Conservation (phyloP, 2,113 vertebrate genomes). For the Nycticryphes semicollaris region DNA sequence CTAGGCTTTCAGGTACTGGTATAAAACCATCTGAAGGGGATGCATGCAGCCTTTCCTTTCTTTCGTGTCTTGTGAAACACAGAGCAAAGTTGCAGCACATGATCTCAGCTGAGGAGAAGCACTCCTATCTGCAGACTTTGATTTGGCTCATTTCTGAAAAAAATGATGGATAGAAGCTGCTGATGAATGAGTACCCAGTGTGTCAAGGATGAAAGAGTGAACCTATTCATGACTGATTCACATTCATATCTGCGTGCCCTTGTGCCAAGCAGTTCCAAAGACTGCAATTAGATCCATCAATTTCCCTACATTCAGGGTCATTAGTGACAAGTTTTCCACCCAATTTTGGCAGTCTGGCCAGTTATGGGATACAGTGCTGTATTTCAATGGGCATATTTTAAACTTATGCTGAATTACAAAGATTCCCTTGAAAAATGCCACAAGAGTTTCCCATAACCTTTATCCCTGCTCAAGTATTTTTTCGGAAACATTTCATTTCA, state of each 20-base stretch:
- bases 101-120: not conserved
- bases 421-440: not conserved
- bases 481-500: not conserved
- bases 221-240: not conserved
- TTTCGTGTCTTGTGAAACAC: not conserved
- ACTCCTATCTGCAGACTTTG: not conserved
- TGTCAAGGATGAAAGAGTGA: not conserved
- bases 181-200: not conserved
- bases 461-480: not conserved
- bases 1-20: not conserved
- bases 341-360: not conserved
- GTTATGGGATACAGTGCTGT: not conserved
- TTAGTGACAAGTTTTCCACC: not conserved
- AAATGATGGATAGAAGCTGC: not conserved
- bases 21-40: not conserved
- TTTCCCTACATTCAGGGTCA: not conserved
- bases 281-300: not conserved
- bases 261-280: not conserved
- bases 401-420: not conserved
- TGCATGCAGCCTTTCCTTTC: not conserved
- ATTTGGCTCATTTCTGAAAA: not conserved
- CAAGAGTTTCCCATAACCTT: not conserved
- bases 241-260: not conserved
- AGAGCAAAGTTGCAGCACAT: not conserved
- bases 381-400: not conserved